phyloP scores from a whole-genome alignment of 2,797 vertebrate genomes.

The Eremophila alpestris region DNA sequence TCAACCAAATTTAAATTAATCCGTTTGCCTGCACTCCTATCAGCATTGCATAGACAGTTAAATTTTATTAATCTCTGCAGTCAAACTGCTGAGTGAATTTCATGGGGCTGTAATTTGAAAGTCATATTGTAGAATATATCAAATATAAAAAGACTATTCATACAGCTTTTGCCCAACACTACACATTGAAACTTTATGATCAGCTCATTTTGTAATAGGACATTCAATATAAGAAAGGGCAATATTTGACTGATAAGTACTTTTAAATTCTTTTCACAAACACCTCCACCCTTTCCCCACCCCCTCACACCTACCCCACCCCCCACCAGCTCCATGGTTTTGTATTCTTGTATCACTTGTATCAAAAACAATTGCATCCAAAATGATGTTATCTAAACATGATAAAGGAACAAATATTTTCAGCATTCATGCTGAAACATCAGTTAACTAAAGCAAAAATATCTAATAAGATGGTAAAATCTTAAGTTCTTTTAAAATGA shows the following conservation, averaged over 20 bases:
- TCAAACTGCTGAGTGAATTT: neutral
- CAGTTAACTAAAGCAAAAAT: neutral
- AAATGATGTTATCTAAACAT: neutral
- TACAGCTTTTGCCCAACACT: neutral
- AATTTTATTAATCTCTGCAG: neutral
- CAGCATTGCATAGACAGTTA: neutral
- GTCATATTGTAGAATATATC: neutral
- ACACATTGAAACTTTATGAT: neutral
- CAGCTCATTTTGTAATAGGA: neutral
- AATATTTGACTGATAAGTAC: neutral
- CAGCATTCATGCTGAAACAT: neutral
- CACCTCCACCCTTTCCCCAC: accelerated
- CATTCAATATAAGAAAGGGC: neutral
- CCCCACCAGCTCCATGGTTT: neutral
- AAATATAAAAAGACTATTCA: neutral
- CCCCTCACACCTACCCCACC: accelerated
- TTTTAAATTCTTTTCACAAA: neutral
- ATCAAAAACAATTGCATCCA: neutral
- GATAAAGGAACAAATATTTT: neutral
- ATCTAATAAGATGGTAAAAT: neutral
- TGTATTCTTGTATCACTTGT: neutral
- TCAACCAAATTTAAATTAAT: neutral
- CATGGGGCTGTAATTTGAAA: neutral
- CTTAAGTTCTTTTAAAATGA: neutral
- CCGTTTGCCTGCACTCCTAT: neutral